Evolutionary conservation across 64 coral and sea anemone species (phyloP).

Genomic region (Platygyra sinensis): DNA sequence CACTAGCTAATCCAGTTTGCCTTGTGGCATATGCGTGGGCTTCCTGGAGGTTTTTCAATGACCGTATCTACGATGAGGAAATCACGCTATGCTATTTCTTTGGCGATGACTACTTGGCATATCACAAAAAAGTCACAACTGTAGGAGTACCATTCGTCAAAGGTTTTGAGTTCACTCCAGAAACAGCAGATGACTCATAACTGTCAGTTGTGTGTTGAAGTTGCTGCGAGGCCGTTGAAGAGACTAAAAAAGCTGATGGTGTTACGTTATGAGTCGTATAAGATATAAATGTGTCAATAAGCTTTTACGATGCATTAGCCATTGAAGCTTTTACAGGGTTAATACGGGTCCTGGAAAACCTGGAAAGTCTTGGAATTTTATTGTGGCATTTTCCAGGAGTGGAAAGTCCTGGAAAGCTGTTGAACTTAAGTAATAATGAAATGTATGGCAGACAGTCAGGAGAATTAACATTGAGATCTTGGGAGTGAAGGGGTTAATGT

Average conservation of each 20-base stretch:
- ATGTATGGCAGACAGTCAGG: too few species aligned
- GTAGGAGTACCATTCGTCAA: conserved; percentile 92
- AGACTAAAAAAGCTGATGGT: neutral
- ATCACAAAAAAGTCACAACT: conserved; percentile 82
- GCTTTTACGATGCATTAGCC: too few species aligned
- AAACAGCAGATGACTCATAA: neutral
- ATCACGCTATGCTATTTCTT: conserved; percentile 79
- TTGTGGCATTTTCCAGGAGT: too few species aligned
- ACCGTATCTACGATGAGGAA: conserved; percentile 86
- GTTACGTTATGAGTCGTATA: too few species aligned
- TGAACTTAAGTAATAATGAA: too few species aligned
- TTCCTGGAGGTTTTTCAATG: conserved; percentile 97
- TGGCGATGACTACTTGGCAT: conserved; percentile 82
- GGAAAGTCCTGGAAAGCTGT: too few species aligned
- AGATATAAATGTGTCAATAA: too few species aligned
- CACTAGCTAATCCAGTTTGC: conserved; percentile 83
- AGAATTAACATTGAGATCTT: too few species aligned
- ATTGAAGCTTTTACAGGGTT: too few species aligned
- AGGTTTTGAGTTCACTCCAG: conserved; percentile 27
- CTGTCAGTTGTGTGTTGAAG: neutral
- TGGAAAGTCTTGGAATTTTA: too few species aligned
- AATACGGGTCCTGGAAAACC: too few species aligned
- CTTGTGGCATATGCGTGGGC: conserved; percentile 78
- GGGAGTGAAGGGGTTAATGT: too few species aligned
- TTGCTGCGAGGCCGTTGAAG: neutral